A percentile compares a stretch with the other conserved stretches of the same genome.
Evolutionary conservation across 2,888 invertebrate species (phyloP).

Genomic region (Willowsia nigromaculata): DNA sequence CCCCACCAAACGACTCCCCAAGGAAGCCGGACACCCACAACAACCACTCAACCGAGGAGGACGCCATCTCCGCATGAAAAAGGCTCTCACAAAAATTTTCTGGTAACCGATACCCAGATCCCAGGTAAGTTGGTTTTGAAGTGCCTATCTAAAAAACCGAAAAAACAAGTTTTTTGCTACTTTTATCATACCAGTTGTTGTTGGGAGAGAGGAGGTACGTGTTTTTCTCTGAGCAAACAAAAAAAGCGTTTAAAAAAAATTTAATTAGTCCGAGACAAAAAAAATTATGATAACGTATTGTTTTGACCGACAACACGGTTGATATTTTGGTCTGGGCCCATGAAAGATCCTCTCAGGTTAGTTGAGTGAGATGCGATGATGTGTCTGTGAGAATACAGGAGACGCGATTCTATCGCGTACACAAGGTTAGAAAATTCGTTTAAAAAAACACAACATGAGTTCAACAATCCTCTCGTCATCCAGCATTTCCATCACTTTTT

Average conservation of each 20-base stretch:
- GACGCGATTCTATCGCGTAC: slow-evolving; percentile 56
- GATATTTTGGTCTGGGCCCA: slow-evolving; percentile 28
- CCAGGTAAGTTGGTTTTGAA: slow-evolving; percentile 66
- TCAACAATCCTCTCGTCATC: slow-evolving; percentile 37
- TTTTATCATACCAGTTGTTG: slow-evolving; percentile 5
- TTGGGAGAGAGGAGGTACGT: slow-evolving; percentile 36
- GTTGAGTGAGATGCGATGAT: slow-evolving; percentile 41
- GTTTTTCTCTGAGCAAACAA: not conserved
- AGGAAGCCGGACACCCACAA: not conserved
- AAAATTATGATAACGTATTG: not conserved
- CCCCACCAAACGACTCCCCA: not conserved
- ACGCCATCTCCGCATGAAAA: slow-evolving; percentile 4
- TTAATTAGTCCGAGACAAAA: not conserved
- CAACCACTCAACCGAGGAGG: not conserved
- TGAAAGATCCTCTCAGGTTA: slow-evolving; percentile 5
- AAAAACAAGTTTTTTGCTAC: not conserved
- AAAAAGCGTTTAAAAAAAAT: slow-evolving; percentile 17
- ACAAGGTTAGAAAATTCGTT: slow-evolving; percentile 63
- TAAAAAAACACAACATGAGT: not conserved
- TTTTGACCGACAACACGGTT: slow-evolving; percentile 48
- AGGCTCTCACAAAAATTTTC: too few relatives aligned
- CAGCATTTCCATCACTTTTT: not conserved
- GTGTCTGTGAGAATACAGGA: slow-evolving; percentile 1
- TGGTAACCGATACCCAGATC: slow-evolving; percentile 60
- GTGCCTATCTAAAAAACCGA: not conserved